Evolutionary conservation across 2,888 invertebrate species (phyloP).

Genomic region (Ellobium chinense): DNA sequence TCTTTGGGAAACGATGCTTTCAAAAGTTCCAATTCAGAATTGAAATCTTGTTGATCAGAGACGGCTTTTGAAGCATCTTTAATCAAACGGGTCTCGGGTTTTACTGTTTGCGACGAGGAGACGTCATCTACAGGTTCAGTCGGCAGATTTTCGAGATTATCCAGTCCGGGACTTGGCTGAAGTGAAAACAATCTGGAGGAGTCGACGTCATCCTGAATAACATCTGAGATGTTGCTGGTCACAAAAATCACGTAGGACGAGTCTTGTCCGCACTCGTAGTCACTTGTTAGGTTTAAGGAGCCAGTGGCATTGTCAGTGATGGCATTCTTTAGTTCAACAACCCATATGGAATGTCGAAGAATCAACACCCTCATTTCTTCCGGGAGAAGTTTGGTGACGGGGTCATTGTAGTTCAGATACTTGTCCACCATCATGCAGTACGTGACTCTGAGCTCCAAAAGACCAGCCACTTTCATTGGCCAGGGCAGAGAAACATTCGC

Average conservation of each 20-base stretch:
- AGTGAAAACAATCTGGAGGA: not conserved
- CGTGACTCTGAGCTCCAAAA: slow-evolving; percentile 17
- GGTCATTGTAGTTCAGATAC: slow-evolving; percentile 4
- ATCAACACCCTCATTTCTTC: slow-evolving; percentile 32
- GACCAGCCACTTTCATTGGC: slow-evolving; percentile 39
- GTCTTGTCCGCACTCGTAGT: slow-evolving; percentile 43
- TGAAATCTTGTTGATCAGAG: slow-evolving; percentile 6
- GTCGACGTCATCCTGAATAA: not conserved
- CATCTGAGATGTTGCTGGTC: slow-evolving; percentile 30
- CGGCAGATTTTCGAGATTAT: not conserved
- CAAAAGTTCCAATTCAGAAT: not conserved
- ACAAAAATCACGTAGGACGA: slow-evolving; percentile 17
- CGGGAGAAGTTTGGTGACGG: not conserved
- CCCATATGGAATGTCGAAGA: slow-evolving; percentile 27
- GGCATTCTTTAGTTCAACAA: not conserved
- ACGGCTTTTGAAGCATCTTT: slow-evolving; percentile 8
- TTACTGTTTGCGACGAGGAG: not conserved
- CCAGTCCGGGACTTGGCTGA: not conserved
- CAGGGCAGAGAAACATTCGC: slow-evolving; percentile 45
- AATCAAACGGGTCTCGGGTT: slow-evolving; percentile 27
- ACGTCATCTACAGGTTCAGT: too few species aligned
- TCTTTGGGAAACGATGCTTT: not conserved
- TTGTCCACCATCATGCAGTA: slow-evolving; percentile 29
- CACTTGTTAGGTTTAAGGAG: slow-evolving; percentile 11
- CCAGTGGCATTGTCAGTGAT: not conserved